Conservation (phyloP, 2,797 vertebrate species). For the Sebastes nivosus region DNA sequence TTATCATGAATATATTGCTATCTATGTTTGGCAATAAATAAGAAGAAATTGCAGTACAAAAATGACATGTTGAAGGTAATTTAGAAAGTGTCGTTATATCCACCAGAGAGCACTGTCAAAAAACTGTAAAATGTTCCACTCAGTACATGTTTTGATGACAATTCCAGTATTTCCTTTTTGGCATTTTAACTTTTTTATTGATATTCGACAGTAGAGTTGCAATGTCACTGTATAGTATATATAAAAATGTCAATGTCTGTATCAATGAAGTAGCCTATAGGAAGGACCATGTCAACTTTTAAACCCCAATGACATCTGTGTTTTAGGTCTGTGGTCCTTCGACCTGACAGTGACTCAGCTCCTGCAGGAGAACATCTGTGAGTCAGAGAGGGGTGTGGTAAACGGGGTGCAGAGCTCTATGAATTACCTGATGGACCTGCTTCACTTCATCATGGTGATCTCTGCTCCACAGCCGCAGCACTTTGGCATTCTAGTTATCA, state of each 20-base stretch:
- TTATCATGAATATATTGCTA: neutral
- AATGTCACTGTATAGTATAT: neutral
- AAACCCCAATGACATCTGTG: constrained; percentile 30
- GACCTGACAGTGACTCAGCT: constrained; percentile 85
- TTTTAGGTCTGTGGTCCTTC: constrained; percentile 83
- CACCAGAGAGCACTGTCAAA: constrained; percentile 9
- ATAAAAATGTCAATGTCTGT: neutral
- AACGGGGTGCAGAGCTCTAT: constrained; percentile 87
- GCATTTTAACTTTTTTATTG: neutral
- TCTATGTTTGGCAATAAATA: neutral
- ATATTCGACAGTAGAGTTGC: neutral
- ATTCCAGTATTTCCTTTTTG: neutral
- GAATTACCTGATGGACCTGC: constrained; percentile 87
- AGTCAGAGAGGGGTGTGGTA: constrained; percentile 83
- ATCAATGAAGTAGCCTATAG: neutral
- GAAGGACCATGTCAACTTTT: neutral
- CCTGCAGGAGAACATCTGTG: constrained; percentile 84
- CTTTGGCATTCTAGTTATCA: constrained; percentile 82
- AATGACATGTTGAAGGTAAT: neutral
- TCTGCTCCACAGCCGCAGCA: constrained; percentile 80
- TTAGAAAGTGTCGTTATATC: neutral
- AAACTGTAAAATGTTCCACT: neutral
- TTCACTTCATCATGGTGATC: constrained; percentile 84
- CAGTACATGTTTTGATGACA: neutral
- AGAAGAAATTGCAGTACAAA: neutral